These are phyloP conservation scores for Akabosia matsudoensis DNA, from an alignment of 1,140 invertebrate genomes.

Conservation along the genomic window DNA sequence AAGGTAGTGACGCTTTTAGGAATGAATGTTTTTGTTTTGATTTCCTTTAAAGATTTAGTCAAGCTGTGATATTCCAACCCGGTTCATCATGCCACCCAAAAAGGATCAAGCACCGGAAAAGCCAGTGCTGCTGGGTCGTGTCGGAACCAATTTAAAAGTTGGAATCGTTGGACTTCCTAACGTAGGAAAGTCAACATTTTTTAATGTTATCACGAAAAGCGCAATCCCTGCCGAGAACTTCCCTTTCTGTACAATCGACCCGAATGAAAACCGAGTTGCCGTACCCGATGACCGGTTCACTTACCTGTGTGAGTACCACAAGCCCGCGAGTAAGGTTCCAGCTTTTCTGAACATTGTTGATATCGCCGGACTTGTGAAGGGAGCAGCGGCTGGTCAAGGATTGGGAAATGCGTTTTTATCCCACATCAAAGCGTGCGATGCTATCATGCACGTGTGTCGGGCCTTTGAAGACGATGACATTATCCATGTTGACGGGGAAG, in stretches of 20 bases:
- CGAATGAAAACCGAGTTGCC: constrained; percentile 99
- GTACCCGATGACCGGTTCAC: constrained; percentile 94
- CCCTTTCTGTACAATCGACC: constrained; percentile 99
- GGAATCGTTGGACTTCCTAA: constrained; percentile 95
- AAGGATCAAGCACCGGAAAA: constrained; percentile 77
- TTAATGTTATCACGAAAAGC: constrained; percentile 97
- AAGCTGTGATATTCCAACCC: too few relatives aligned
- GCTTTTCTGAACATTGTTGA: constrained; percentile 96
- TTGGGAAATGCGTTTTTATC: constrained; percentile 98
- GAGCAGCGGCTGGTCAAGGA: constrained; percentile 95
- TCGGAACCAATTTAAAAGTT: constrained; percentile 91
- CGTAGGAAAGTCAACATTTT: constrained; percentile 99
- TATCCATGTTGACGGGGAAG: constrained; percentile 96
- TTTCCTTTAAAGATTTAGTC: too few relatives aligned
- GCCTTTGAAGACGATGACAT: constrained; percentile 98
- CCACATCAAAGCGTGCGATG: constrained; percentile 97
- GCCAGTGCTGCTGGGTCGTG: constrained; percentile 83
- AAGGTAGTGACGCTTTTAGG: too few relatives aligned
- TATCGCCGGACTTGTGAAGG: constrained; percentile 97
- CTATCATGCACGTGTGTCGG: constrained; percentile 95
- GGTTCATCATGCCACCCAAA: constrained; percentile 78
- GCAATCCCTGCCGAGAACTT: constrained; percentile 96
- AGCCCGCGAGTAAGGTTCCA: constrained; percentile 94
- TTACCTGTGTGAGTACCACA: constrained; percentile 88
- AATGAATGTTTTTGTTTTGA: too few relatives aligned